Base-by-base conservation (phyloP, 2,113 vertebrate species). In the Tenrec ecaudatus region DNA sequence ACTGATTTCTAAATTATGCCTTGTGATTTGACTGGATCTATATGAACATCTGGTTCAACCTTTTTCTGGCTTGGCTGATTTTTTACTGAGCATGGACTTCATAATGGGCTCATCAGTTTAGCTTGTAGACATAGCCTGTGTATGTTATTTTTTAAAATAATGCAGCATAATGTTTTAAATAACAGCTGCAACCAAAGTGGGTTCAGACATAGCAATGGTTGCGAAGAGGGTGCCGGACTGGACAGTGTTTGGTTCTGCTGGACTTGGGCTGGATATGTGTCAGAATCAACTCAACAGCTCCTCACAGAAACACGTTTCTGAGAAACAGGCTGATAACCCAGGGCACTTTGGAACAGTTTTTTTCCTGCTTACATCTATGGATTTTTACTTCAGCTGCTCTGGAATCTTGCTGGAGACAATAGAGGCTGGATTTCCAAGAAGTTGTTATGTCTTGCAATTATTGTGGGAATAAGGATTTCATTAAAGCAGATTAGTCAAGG, bases 401-500 rank as follows among this genome's bases (percentile, higher is more conserved):
- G 86, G 85, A 92, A 89, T 94, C 85, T 85, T 92, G 71, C 81
- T 96, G 29, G 60, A 88, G 86, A 96, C 92, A 95, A 93, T 91
- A 91, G 10, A 88, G 71, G 87, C 85, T 95, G 36, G 36, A 73
- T 90, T 94, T 96, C 97, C 95, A 97, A 94, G 91, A 95, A 89
- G 82, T 93, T 92, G 89, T 94, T 96, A 92, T 91, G 89, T 92
- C 95, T 94, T 92, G 38, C 62, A 91, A 40, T 95, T 97, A 93
- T 78, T 95, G 40, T 81, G 77, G 79, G 82, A 91, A 60, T 92
- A 82, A 90, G 91, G 94, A 87, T 88, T 97, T 95, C 76, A 95
- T 96, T 94, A 96, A 93, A 95, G 71, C n/a, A 78, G 75, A 91
- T 94, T 90, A 91, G 84, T 96, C 93, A 95, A 95, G 90, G 87